These are phyloP conservation scores for Takifugu bimaculatus DNA, from an alignment of 2,113 vertebrate genomes.

Conservation along the genomic window DNA sequence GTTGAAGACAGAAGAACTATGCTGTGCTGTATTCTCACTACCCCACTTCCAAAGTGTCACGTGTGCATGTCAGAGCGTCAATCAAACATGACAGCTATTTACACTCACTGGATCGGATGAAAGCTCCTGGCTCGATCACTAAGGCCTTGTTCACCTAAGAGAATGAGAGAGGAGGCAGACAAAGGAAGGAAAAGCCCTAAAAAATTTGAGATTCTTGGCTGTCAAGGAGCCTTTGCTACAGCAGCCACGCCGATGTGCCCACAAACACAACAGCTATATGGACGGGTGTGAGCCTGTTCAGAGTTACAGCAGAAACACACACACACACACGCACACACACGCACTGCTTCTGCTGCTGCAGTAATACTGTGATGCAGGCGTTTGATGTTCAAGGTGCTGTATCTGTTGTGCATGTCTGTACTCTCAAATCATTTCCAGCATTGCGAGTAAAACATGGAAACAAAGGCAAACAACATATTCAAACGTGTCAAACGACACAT, in stretches of 20 bases:
- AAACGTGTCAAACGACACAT: constrained; percentile 62
- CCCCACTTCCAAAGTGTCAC: constrained; percentile 43
- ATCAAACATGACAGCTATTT: constrained; percentile 79
- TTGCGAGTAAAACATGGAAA: constrained; percentile 65
- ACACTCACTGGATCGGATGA: constrained; percentile 71
- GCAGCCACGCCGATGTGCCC: constrained; percentile 32
- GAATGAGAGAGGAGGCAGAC: constrained; percentile 62
- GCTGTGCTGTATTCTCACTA: constrained; percentile 29
- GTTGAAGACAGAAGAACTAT: constrained; percentile 33
- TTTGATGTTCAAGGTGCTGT: constrained; percentile 70
- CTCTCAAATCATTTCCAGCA: constrained; percentile 64
- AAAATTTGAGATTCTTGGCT: constrained; percentile 60
- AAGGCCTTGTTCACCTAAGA: constrained; percentile 62
- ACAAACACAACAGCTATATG: constrained; percentile 13
- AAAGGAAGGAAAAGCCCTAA: constrained; percentile 58
- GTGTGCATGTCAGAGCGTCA: constrained; percentile 66
- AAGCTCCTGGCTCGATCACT: constrained; percentile 62
- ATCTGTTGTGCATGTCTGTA: constrained; percentile 65
- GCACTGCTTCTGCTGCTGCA: constrained; percentile 17
- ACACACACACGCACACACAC: constrained; percentile 26
- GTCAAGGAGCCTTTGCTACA: constrained; percentile 55
- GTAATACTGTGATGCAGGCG: constrained; percentile 37
- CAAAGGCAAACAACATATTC: constrained; percentile 68
- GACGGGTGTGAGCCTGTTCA: constrained; percentile 14
- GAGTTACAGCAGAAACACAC: constrained; percentile 33